Evolutionary conservation across 2,113 vertebrate genomes (phyloP), one percentile per base, ranked within the genome.

Genomic region (Engystomops pustulosus): DNA sequence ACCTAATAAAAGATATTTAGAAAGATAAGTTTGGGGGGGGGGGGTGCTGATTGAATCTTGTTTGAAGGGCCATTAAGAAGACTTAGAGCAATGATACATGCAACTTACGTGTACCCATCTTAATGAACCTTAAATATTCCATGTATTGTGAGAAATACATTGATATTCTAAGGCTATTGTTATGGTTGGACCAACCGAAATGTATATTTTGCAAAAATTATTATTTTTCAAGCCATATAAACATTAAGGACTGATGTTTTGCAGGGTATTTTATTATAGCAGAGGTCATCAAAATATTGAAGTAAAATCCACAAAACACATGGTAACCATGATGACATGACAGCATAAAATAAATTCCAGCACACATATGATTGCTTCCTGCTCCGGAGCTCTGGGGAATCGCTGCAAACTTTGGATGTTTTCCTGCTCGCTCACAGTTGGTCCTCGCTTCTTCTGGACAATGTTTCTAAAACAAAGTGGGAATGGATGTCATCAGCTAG

Each of bases 201-300:
- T 32, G 18, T 36, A 18, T 67, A 18, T 67, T 36, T 17, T 34
- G 15, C 15, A 34, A 67, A 32, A 51, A 34, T 34, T 3, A 51
- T 51, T 30, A 49, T 17, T 49, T 49, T 75, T 75, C 23, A 51
- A 75, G 15, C 44, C 3, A 9, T 75, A 49, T 49, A 49, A 49
- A 75, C 71, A 34, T 44, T 49, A 25, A 18, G 45, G 45, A 17
- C 36, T 70, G 79, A 70, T n/a, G 69, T 70, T 81, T 30, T 34
- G 45, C 78, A 14, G 58, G 41, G 12, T 41, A 49, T 68, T 80
- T 80, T 45, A 67, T 30, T 41, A 36, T 68, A 41, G 20, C 72
- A 76, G 47, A 76, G 72, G 72, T 76, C 53, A 76, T 47, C 27
- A 80, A 67, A 65, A 80, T 62, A 68, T 80, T 80, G 62, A 68